A percentile compares a stretch with the other conserved stretches of the same genome.
phyloP scores from a whole-genome alignment of 2,797 vertebrate genomes.

The Siniperca scherzeri region DNA sequence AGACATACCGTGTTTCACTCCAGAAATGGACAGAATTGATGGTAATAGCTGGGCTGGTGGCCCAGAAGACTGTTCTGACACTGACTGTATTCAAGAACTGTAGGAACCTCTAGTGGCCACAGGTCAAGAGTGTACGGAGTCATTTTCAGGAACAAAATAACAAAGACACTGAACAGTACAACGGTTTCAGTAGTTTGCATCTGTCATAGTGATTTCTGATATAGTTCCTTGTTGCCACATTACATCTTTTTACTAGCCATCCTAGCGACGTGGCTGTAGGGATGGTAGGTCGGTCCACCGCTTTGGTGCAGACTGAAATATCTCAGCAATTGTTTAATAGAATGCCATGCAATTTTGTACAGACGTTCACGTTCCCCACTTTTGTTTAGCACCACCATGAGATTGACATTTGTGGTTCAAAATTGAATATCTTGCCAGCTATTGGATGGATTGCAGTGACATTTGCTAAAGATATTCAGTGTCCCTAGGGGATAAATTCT shows the following conservation, averaged over 20 bases:
- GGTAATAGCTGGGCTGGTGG: conserved; percentile 36
- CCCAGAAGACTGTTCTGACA: conserved; percentile 40
- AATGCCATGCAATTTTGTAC: not conserved
- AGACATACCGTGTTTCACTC: conserved; percentile 30
- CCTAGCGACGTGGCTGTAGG: too few relatives aligned
- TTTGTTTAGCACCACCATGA: not conserved
- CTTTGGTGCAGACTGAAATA: conserved; percentile 1
- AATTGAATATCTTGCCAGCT: not conserved
- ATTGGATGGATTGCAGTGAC: not conserved
- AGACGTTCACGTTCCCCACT: too few relatives aligned
- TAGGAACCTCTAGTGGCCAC: conserved; percentile 31
- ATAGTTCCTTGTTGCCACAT: not conserved
- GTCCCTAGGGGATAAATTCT: not conserved
- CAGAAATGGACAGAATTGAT: conserved; percentile 49
- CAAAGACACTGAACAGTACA: not conserved
- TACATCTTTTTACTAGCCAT: not conserved
- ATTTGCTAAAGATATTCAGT: not conserved
- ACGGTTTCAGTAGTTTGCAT: not conserved
- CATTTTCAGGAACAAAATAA: conserved; percentile 8
- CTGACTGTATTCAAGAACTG: conserved; percentile 28
- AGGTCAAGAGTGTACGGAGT: not conserved
- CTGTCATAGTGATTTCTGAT: not conserved
- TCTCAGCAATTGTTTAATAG: too few relatives aligned
- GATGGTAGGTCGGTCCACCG: not conserved
- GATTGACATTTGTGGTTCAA: not conserved